Base-by-base conservation (phyloP, 1,140 invertebrate genomes). In the Riptortus pedestris region DNA sequence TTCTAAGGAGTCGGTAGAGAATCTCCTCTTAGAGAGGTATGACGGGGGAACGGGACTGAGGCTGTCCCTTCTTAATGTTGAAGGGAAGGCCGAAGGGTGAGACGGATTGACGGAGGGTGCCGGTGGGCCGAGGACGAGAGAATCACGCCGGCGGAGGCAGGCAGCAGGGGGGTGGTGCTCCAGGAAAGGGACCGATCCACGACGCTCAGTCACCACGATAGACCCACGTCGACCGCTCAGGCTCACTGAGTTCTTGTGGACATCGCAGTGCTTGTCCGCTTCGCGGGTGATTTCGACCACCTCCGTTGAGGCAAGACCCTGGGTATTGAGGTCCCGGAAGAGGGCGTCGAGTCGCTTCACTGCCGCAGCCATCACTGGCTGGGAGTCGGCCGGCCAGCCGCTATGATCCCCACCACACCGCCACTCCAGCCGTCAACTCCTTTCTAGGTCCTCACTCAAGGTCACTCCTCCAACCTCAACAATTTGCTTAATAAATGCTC, bases 1-100 rank as follows among this genome's bases (percentile, higher is more conserved):
- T 72, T 86, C 84, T 69, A 87, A 71, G 0, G 85, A 87, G 72
- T 87, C 85, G 3, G 82, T 82, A 0, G 86, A 87, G 48, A 83
- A 84, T 43, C 81, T 47, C 18, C 79, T 69, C 1, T 80, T 79
- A 64, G 78, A 71, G 74, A 69, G 24, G 75, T 74, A 2, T 67
- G 70, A 62, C 72, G 69, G 0, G 74, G 51, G 16, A 70, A 67
- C 0, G 67, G 60, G 2, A 28, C 64, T 48, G 31, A 80, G 70
- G 0, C 79, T 76, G 68, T 82, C 81, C 52, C 78, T 76, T 0
- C 85, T 76, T 28, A 87, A 73, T 0, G 81, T 80, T 52, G 79
- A 81, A 5, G 85, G 81, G 70, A 87, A 88, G 1, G 76, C 76
- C 3, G 84, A 85, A 0, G 85, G 85, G 71, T 86, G 84, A 18